Base-by-base conservation (phyloP, 2,888 invertebrate species). In the Keiferia lycopersicella region DNA sequence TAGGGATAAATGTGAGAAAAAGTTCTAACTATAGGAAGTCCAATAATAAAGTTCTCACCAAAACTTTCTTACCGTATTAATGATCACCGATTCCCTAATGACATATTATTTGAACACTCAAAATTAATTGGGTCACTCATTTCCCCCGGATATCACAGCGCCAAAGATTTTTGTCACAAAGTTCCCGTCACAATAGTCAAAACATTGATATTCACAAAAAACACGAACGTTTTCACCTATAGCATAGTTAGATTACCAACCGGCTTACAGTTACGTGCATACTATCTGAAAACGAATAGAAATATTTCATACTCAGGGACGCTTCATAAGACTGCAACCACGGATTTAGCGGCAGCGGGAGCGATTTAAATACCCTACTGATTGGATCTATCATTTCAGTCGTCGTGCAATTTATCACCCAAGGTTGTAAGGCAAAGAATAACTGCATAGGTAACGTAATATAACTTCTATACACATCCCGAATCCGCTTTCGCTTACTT, bases 251-350 rank as follows among this genome's bases (percentile, higher is more conserved):
- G 26, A 34, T 56, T 30, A 56, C 56, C 16, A 56, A 56, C 56
- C n/a, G 34, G 56, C 26, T 56, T 30, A 56, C 26, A 16, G 34
- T n/a, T 16, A 34, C 26, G 26, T 56, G 30, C 56, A 26, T 56
- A 34, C 56, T 16, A 30, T 26, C 53, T 26, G 53, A n/a, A 12
- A 16, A 26, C 16, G 26, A 34, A 30, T 56, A 30, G 16, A 56
- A 34, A 26, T 26, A 56, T 56, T 56, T 56, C 26, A 56, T 34
- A 56, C 56, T 56, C 56, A 41, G 14, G n/a, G 45, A 16, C 45
- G 45, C n/a, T 45, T 16, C n/a, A 3, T 16, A 16, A n/a, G n/a
- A 16, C n/a, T 6, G 45, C 45, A 45, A 4, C 45, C 45, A 45
- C 45, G 6, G 16, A 7, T 2, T n/a, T 0, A 45, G 45, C 45